Base-by-base conservation (phyloP, 2,113 vertebrate species). In the Rhabdornis inornatus region DNA sequence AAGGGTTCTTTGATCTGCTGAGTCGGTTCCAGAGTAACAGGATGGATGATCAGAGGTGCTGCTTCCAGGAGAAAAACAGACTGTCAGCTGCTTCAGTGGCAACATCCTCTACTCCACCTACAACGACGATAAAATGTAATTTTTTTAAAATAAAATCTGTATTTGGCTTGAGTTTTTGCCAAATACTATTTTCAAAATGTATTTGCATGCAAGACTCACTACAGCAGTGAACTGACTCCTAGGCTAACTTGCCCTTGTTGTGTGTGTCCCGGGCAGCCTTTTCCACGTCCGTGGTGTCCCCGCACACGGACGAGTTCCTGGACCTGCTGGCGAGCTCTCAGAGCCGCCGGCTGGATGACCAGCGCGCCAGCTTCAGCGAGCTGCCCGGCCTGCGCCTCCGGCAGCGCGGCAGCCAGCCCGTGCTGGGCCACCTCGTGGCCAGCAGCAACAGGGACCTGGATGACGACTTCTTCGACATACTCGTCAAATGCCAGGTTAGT, bases 21-120 rank as follows among this genome's bases (percentile, higher is more conserved):
- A 99, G 99, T 86, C 98, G 99, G 45, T 99, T 99, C 98, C 99
- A 99, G 95, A 99, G 99, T 97, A 99, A 98, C 94, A 98, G 99
- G 75, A 99, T 99, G 99, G 99, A 99, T 28, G 99, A 99, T 92
- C 99, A 99, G 93, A 98, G 99, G 65, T 99, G 98, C 81, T 98
- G 97, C 72, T 97, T 99, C 69, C 98, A 98, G 39, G 97, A 98
- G 68, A 97, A 97, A 87, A 98, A 94, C 96, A 90, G 95, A 52
- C 53, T 97, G 30, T 74, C 98, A 7, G 61, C 97, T 35, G 77
- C 96, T 15, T 71, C 98, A 8, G 86, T 94, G 2, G 76, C 97
- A 12, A 53, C 98, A 11, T 53, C 97, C 5, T 97, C 98, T 40
- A 97, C 98, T 4, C 98, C 98, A n/a, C 95, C 98, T 28, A 98